Conservation (phyloP, 2,797 vertebrate genomes). For the Pangasius sanitwongsei region DNA sequence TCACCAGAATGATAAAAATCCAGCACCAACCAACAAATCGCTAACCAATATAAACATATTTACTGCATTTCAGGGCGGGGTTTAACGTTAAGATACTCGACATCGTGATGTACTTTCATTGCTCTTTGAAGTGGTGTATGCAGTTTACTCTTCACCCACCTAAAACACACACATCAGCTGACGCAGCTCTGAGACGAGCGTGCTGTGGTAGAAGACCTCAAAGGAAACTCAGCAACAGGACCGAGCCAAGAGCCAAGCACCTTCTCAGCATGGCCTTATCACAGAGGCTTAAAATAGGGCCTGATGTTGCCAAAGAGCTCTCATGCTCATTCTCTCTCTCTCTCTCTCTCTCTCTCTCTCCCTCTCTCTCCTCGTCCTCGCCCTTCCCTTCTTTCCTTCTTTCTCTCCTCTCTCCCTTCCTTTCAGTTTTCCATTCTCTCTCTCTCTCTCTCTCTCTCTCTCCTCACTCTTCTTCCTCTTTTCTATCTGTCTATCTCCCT, state of each 20-base stretch:
- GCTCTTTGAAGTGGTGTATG: not conserved
- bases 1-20: not conserved
- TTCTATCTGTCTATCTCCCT: slow-evolving; percentile 55
- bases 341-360: slow-evolving; percentile 31
- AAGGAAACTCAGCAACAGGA: not conserved
- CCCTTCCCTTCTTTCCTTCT: not conserved
- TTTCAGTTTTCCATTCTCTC: slow-evolving; percentile 65
- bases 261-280: slow-evolving; percentile 21
- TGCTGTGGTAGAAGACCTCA: not conserved
- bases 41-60: not conserved
- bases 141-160: not conserved
- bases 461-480: slow-evolving; percentile 50
- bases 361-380: not conserved
- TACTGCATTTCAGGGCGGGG: not conserved
- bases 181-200: not conserved
- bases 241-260: not conserved
- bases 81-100: not conserved
- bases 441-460: slow-evolving; percentile 7
- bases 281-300: slow-evolving; percentile 36
- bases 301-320: slow-evolving; percentile 31
- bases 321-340: slow-evolving; percentile 25
- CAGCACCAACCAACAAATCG: not conserved
- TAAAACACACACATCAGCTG: not conserved
- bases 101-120: not conserved
- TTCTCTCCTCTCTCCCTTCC: not conserved